Conservation (phyloP, 2,113 vertebrate genomes). For the Strix aluco region DNA sequence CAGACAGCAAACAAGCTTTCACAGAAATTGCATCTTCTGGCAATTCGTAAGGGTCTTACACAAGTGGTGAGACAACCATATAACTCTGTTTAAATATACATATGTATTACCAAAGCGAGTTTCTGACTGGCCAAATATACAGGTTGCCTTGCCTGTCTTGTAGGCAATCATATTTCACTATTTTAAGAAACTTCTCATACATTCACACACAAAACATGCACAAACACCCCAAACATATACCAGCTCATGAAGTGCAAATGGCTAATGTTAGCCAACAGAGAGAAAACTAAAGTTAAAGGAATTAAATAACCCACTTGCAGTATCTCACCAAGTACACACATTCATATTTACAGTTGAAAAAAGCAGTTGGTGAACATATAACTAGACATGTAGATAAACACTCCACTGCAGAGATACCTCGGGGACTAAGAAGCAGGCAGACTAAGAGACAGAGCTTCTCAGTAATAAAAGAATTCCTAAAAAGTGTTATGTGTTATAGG, state of each 20-base stretch:
- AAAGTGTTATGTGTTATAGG: background rate
- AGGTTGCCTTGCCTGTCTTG: background rate
- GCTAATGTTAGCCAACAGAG: background rate
- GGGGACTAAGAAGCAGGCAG: background rate
- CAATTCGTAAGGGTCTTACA: background rate
- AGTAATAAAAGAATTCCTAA: background rate
- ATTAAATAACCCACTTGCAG: background rate
- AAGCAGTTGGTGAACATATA: background rate
- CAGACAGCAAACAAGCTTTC: background rate
- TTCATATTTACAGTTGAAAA: background rate
- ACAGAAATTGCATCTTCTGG: background rate
- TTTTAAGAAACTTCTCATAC: background rate
- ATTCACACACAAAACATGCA: background rate
- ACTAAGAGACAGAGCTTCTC: background rate
- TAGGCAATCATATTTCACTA: background rate
- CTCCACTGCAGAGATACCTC: background rate
- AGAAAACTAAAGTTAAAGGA: background rate
- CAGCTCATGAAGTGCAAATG: background rate
- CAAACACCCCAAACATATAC: background rate
- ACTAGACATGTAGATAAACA: background rate
- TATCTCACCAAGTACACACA: background rate
- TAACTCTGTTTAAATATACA: background rate
- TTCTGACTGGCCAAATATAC: background rate
- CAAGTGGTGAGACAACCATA: background rate
- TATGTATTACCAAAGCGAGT: background rate